phyloP scores from a whole-genome alignment of 2,113 vertebrate genomes.

The Otis tarda region DNA sequence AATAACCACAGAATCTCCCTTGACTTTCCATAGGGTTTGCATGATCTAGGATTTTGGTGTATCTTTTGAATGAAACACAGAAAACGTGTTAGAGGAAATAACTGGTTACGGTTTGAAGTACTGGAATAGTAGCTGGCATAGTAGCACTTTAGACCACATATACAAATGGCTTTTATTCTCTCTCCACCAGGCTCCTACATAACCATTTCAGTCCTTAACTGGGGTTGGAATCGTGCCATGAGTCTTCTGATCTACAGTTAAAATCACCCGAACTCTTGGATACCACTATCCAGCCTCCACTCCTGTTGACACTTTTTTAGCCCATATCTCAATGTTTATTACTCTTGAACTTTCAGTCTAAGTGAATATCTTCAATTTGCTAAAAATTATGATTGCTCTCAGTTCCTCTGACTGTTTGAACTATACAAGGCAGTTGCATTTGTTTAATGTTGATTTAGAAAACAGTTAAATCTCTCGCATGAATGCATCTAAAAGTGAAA shows the following conservation, averaged over 20 bases:
- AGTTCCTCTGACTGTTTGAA: background rate
- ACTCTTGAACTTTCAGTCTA: background rate
- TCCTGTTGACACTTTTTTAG: background rate
- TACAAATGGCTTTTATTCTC: background rate
- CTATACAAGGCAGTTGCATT: background rate
- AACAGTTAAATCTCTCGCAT: background rate
- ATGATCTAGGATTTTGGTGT: background rate
- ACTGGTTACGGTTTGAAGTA: background rate
- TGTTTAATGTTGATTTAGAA: background rate
- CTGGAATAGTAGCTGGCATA: background rate
- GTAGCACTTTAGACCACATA: background rate
- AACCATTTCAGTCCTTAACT: background rate
- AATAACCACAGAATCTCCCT: background rate
- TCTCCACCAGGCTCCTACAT: background rate
- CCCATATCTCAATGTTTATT: background rate
- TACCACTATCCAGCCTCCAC: background rate
- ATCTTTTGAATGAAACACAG: background rate
- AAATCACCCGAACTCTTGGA: background rate
- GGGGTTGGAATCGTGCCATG: background rate
- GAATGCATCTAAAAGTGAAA: background rate
- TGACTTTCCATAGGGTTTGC: background rate
- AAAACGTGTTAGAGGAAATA: background rate
- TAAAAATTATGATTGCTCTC: background rate
- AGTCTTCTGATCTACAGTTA: background rate
- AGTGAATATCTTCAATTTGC: background rate